Percentiles rank a stretch among this genome's conserved stretches.
Conservation (phyloP, 1,140 invertebrate species). For the Tetranychus urticae region DNA sequence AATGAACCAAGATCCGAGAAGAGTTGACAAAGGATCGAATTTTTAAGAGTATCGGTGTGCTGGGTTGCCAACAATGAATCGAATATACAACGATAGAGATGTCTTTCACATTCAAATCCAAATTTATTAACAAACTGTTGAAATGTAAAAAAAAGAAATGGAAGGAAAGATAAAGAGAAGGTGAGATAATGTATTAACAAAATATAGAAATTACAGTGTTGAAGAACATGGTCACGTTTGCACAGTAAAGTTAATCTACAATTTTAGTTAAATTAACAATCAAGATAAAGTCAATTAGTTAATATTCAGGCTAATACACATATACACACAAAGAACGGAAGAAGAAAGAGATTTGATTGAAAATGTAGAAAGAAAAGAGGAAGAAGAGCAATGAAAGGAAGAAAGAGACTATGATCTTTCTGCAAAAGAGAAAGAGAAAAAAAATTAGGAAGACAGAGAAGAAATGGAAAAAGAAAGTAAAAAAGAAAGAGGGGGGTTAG, state of each 20-base stretch:
- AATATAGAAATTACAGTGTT: background rate
- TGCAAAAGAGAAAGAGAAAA: background rate
- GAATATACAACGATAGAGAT: too few species aligned
- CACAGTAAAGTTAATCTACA: background rate
- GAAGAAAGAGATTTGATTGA: background rate
- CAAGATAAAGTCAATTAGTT: background rate
- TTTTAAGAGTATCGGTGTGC: too few species aligned
- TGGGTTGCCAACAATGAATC: too few species aligned
- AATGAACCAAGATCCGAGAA: too few species aligned
- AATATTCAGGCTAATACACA: background rate
- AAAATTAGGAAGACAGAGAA: background rate
- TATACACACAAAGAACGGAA: background rate
- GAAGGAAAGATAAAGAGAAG: background rate
- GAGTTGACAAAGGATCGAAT: too few species aligned
- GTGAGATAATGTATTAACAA: background rate
- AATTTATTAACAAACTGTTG: background rate
- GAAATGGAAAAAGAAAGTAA: background rate
- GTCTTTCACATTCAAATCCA: too few species aligned
- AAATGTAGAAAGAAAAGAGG: background rate
- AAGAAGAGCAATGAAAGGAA: background rate
- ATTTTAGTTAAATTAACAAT: background rate
- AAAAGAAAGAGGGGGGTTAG: background rate
- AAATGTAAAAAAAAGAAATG: background rate
- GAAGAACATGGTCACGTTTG: background rate
- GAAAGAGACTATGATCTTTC: background rate